phyloP scores from a whole-genome alignment of 1,140 invertebrate species.

The Drosophila cardini region DNA sequence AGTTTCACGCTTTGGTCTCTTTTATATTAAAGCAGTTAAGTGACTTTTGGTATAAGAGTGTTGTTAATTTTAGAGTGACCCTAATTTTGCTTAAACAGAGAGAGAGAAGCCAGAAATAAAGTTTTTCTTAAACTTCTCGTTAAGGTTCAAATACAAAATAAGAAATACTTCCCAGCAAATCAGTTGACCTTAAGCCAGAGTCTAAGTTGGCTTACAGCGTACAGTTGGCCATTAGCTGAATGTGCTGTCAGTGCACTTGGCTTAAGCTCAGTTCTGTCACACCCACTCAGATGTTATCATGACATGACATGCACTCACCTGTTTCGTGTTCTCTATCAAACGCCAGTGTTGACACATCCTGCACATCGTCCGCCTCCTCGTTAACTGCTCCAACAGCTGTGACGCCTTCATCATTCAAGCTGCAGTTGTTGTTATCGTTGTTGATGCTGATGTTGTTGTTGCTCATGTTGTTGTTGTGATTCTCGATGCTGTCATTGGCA shows the following conservation, averaged over 20 bases:
- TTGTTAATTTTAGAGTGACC: too few relatives aligned
- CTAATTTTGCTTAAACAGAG: too few relatives aligned
- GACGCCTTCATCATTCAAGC: constrained; percentile 4
- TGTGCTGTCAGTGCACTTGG: neutral
- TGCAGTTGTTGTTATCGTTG: constrained; percentile 14
- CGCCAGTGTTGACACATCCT: constrained; percentile 67
- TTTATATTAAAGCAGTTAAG: too few relatives aligned
- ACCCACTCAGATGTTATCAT: constrained; percentile 3
- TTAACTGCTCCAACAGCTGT: constrained; percentile 23
- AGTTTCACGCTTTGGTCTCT: too few relatives aligned
- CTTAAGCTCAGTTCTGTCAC: neutral
- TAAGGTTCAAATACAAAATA: too few relatives aligned
- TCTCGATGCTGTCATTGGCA: constrained; percentile 30
- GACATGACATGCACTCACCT: constrained; percentile 60
- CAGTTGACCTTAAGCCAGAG: neutral
- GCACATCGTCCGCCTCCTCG: constrained; percentile 48
- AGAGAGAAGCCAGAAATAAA: neutral
- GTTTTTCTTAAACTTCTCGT: neutral
- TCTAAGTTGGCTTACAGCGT: neutral
- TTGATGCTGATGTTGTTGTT: constrained; percentile 39
- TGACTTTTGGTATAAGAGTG: too few relatives aligned
- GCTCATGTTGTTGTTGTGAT: constrained; percentile 22
- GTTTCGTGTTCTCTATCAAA: constrained; percentile 71
- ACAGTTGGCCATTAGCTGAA: neutral
- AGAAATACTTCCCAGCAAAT: neutral